Evolutionary conservation across 2,113 vertebrate species (phyloP).

Genomic region (Nematolebias whitei): DNA sequence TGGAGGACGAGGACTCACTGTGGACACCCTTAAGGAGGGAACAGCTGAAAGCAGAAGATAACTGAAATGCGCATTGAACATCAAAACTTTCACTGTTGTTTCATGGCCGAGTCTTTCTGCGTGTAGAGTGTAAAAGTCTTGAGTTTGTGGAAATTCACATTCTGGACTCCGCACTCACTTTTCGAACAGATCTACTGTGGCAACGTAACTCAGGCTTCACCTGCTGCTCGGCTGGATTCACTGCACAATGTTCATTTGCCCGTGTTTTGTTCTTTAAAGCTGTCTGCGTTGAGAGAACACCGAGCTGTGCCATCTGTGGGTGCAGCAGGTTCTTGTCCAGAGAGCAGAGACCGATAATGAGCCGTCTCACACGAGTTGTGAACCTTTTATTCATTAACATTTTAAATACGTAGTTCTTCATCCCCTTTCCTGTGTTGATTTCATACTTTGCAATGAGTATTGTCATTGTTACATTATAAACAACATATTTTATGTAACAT

Average conservation of each 20-base stretch:
- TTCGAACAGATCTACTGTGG: slow-evolving; percentile 8
- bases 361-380: slow-evolving; percentile 22
- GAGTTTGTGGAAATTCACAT: slow-evolving; percentile 3
- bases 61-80: slow-evolving; percentile 28
- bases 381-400: too few relatives aligned
- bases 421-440: too few relatives aligned
- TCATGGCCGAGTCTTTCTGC: slow-evolving; percentile 20
- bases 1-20: too few relatives aligned
- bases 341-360: slow-evolving; percentile 44
- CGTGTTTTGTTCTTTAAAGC: slow-evolving; percentile 30
- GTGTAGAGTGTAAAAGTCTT: slow-evolving; percentile 9
- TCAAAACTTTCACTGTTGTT: slow-evolving; percentile 31
- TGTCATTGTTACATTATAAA: too few relatives aligned
- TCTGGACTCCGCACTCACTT: slow-evolving; percentile 6
- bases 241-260: slow-evolving; percentile 26
- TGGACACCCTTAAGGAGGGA: too few relatives aligned
- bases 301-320: slow-evolving; percentile 53
- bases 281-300: slow-evolving; percentile 18
- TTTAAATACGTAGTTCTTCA: too few relatives aligned
- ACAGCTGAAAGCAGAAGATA: too few relatives aligned
- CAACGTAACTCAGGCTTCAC: slow-evolving; percentile 20
- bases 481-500: too few relatives aligned
- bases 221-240: slow-evolving; percentile 37
- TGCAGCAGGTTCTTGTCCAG: slow-evolving; percentile 31
- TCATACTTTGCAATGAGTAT: too few relatives aligned